phyloP scores from a whole-genome alignment of 2,113 vertebrate species.

The Chrysemys picta region DNA sequence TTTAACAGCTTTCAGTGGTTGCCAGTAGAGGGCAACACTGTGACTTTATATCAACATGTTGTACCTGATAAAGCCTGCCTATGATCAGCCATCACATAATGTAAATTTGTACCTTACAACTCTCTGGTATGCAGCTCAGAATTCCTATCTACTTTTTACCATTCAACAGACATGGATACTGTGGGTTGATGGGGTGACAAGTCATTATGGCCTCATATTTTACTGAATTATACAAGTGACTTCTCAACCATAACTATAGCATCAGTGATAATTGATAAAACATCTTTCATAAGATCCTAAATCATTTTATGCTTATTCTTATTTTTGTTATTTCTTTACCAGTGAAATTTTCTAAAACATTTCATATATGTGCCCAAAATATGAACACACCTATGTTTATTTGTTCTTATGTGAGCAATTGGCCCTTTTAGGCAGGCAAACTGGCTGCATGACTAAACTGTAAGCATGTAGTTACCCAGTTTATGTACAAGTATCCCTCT shows the following conservation, averaged over 20 bases:
- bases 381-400: background rate
- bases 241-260: background rate
- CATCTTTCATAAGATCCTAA: background rate
- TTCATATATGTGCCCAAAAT: background rate
- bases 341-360: background rate
- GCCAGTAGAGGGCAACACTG: constrained; percentile 73
- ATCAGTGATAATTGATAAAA: background rate
- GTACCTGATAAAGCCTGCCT: constrained; percentile 71
- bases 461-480: too few relatives aligned
- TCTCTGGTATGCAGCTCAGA: background rate
- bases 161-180: background rate
- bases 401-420: background rate
- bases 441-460: too few relatives aligned
- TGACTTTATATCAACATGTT: constrained; percentile 66
- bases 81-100: constrained; percentile 16
- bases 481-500: background rate
- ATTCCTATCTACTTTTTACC: background rate
- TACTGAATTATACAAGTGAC: background rate
- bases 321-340: background rate
- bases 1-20: constrained; percentile 62
- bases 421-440: background rate
- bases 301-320: background rate
- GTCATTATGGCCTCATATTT: background rate
- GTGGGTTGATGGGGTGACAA: background rate
- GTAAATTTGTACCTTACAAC: background rate